These are phyloP conservation scores for Adineta ricciae DNA, from an alignment of 2,888 invertebrate genomes.

Conservation along the genomic window DNA sequence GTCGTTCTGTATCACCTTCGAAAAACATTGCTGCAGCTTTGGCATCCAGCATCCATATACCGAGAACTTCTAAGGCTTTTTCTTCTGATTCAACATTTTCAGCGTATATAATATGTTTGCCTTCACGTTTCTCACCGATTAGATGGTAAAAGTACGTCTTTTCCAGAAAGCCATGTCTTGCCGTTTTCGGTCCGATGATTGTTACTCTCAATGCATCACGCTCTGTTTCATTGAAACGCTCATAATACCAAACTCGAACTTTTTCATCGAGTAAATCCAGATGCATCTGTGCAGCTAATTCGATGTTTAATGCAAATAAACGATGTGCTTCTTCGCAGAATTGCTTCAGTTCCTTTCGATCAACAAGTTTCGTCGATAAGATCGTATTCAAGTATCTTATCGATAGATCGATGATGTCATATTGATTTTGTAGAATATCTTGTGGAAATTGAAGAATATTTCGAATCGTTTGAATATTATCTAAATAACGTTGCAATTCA, in stretches of 20 bases:
- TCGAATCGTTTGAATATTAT: neutral
- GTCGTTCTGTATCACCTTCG: neutral
- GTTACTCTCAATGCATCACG: neutral
- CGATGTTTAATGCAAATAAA: neutral
- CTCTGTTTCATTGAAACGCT: neutral
- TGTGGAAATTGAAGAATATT: neutral
- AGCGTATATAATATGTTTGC: neutral
- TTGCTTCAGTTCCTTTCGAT: neutral
- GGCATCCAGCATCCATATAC: neutral
- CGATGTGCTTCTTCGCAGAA: neutral
- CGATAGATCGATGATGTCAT: neutral
- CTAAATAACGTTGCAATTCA: neutral
- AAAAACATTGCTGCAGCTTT: neutral
- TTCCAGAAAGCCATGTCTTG: neutral
- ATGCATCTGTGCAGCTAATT: neutral
- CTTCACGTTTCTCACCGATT: neutral
- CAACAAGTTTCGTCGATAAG: neutral
- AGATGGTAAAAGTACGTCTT: neutral
- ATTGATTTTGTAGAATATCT: neutral
- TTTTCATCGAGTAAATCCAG: neutral
- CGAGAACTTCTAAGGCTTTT: neutral
- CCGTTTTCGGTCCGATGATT: neutral
- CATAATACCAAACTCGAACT: neutral
- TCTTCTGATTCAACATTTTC: neutral
- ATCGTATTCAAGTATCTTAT: neutral